A percentile compares a stretch with the other conserved stretches of the same genome.
These are phyloP conservation scores for Gracilinanus agilis DNA, from an alignment of 2,113 vertebrate genomes.

Conservation along the genomic window DNA sequence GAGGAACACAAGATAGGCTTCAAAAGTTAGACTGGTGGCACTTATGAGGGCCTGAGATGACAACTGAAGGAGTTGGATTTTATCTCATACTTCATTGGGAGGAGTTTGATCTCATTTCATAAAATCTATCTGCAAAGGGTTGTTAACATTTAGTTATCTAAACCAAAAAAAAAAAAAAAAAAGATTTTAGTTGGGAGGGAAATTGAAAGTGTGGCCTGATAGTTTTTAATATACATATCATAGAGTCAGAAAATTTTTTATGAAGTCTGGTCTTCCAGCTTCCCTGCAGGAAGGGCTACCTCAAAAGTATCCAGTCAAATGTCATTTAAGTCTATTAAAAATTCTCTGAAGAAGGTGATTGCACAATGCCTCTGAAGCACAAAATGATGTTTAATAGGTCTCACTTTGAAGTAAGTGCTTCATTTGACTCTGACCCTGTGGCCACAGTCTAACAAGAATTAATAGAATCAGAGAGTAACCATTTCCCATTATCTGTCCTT, in stretches of 20 bases:
- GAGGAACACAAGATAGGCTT: not conserved
- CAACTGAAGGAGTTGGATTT: not conserved
- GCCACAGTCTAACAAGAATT: not conserved
- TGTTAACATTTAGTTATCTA: not conserved
- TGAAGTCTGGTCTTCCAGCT: not conserved
- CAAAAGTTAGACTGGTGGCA: not conserved
- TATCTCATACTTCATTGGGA: not conserved
- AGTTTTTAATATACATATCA: not conserved
- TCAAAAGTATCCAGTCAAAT: not conserved
- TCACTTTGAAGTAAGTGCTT: constrained; percentile 18
- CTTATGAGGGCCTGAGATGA: not conserved
- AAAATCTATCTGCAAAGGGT: not conserved
- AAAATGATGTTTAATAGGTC: not conserved
- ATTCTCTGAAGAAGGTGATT: not conserved
- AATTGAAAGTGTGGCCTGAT: not conserved
- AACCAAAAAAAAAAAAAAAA: not conserved
- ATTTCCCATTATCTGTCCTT: not conserved
- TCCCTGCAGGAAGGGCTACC: not conserved
- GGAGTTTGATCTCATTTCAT: not conserved
- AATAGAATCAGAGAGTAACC: not conserved
- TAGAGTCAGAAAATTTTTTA: not conserved
- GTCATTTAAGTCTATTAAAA: not conserved
- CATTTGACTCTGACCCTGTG: not conserved
- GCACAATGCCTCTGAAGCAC: not conserved
- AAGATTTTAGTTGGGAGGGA: not conserved